Evolutionary conservation across 1,140 invertebrate species (phyloP), one percentile per base, ranked within the genome.

Genomic region (Aphaenogaster rudis): DNA sequence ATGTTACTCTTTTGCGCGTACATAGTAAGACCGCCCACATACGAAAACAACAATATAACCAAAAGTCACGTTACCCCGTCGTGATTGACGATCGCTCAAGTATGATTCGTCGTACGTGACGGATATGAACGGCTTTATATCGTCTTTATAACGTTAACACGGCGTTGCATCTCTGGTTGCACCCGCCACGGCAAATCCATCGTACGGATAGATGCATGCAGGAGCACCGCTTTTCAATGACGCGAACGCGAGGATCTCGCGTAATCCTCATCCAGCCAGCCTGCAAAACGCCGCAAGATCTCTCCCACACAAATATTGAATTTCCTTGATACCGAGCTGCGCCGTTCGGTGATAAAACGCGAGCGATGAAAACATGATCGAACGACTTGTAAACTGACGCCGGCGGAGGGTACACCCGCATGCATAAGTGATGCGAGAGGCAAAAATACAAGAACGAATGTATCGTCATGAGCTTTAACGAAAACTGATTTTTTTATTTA

Each of bases 281-380:
- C 42, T 17, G 71, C 52, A 28, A 59, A 89, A 82, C 80, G 71
- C 77, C 69, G 42, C 45, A 63, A 90, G 78, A 81, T 91, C 79
- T 92, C 87, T 90, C 86, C 66, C 76, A 48, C 77, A 61, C 77
- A 91, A 92, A 92, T 91, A 92, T 89, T 90, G 85, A 88, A 80
- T 79, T 82, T 91, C n/a, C 64, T 80, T 72, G 85, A 78, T 80
- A 87, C 74, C 66, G 28, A 39, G 36, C 74, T 54, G 66, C 66
- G 77, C 61, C 86, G 78, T 69, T 72, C 80, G 85, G 52, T 59
- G 72, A 67, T 77, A 72, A 88, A 74, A 71, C 66, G 71, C 80
- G 61, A 71, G 64, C 74, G 86, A 87, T 82, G 79, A 76, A 76
- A 89, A 88, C 86, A 88, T 89, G 81, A 88, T 86, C 54, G 80